These are phyloP conservation scores for Aspiorhynchus laticeps DNA, from an alignment of 2,113 vertebrate species.

Conservation along the genomic window DNA sequence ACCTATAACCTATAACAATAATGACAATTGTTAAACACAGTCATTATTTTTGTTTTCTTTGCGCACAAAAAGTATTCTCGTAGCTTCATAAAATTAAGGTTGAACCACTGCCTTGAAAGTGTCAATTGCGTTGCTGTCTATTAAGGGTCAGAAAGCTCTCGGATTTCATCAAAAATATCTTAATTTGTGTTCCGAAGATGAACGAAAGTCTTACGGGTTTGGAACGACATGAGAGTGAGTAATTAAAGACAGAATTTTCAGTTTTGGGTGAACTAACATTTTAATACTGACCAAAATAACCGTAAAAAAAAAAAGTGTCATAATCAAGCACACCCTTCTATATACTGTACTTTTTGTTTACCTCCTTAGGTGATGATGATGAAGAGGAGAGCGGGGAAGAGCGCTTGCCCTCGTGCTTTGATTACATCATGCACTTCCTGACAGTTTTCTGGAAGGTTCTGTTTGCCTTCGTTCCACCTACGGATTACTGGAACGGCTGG, in stretches of 20 bases:
- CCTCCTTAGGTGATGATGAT: constrained; percentile 78
- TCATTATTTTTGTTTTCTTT: no score
- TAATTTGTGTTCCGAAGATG: not conserved
- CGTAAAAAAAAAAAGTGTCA: not conserved
- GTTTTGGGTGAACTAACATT: no score
- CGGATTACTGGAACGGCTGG: constrained; percentile 87
- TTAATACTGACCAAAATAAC: not conserved
- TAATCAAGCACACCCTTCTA: not conserved
- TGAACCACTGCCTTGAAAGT: no score
- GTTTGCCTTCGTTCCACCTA: constrained; percentile 85
- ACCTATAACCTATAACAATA: no score
- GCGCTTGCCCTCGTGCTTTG: constrained; percentile 82
- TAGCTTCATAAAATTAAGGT: no score
- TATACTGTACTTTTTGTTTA: constrained; percentile 18
- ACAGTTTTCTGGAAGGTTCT: constrained; percentile 88
- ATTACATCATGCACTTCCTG: constrained; percentile 89
- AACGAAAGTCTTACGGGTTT: not conserved
- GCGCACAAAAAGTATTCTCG: no score
- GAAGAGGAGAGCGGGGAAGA: constrained; percentile 84
- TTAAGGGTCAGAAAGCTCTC: no score
- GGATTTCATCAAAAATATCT: not conserved
- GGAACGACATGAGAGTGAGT: not conserved
- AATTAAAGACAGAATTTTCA: not conserved
- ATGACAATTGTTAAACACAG: no score
- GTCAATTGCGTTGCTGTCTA: no score